phyloP scores from a whole-genome alignment of 2,797 vertebrate genomes.

The Bradypodion ventrale region DNA sequence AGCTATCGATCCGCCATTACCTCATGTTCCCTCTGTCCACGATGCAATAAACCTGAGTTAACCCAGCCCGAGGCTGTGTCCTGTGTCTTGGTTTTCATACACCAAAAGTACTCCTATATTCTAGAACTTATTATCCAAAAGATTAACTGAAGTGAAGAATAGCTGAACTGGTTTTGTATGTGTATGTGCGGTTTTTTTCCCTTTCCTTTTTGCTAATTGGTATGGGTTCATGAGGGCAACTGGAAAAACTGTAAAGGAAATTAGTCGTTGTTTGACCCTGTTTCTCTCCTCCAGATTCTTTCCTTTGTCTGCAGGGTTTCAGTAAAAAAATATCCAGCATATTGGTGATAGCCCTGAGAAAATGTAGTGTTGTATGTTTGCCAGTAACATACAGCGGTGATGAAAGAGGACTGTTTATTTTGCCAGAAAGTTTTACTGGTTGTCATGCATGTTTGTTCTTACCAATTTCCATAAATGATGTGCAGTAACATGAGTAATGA shows the following conservation, averaged over 20 bases:
- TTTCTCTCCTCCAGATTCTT: constrained; percentile 13
- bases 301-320: neutral
- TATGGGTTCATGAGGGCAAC: neutral
- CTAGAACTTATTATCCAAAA: constrained; percentile 25
- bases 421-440: neutral
- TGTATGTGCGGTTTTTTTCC: no score
- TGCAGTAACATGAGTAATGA: constrained; percentile 40
- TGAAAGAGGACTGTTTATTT: neutral
- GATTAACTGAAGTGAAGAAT: constrained; percentile 24
- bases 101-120: constrained; percentile 24
- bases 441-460: neutral
- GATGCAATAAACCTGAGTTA: no score
- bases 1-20: no score
- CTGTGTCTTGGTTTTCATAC: no score
- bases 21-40: no score
- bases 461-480: neutral
- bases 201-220: neutral
- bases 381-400: constrained; percentile 1
- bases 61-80: no score
- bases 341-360: constrained; percentile 12
- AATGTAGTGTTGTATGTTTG: constrained; percentile 1
- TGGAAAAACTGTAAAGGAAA: neutral
- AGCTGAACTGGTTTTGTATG: neutral
- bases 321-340: constrained; percentile 14
- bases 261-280: neutral